Conservation (phyloP, 1,140 invertebrate species). For the Lamellibrachia luymesi region DNA sequence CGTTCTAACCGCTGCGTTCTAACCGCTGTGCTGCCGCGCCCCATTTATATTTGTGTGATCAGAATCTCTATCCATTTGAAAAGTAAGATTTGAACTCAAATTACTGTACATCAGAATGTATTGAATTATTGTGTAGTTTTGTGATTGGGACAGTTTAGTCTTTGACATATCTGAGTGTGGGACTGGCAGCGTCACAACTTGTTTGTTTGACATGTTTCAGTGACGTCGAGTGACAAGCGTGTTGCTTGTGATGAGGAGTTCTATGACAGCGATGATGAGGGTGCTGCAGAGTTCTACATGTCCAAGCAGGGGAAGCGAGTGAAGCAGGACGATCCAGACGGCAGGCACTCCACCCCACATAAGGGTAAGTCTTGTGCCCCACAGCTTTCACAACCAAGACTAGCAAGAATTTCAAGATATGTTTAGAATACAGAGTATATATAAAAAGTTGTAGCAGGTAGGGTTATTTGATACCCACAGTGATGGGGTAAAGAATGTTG, state of each 20-base stretch:
- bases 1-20: too few relatives aligned
- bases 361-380: background rate
- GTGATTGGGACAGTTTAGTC: background rate
- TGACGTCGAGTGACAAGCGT: conserved; percentile 74
- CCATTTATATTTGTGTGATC: too few relatives aligned
- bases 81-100: too few relatives aligned
- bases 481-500: background rate
- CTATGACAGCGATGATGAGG: conserved; percentile 96
- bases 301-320: background rate
- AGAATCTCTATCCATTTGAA: too few relatives aligned
- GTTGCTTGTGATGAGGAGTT: conserved; percentile 94
- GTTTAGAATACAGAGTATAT: background rate
- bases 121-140: background rate
- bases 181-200: background rate
- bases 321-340: background rate
- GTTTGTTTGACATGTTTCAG: conserved; percentile 29
- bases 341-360: background rate
- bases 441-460: background rate
- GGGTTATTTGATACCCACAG: background rate
- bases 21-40: too few relatives aligned
- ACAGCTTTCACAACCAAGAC: background rate
- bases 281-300: conserved; percentile 56
- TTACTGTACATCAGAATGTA: background rate
- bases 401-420: background rate
- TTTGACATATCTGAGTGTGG: background rate